A percentile compares a stretch with the other conserved stretches of the same genome.
Conservation (phyloP, 2,888 invertebrate genomes). For the Ochlodes sylvanus region DNA sequence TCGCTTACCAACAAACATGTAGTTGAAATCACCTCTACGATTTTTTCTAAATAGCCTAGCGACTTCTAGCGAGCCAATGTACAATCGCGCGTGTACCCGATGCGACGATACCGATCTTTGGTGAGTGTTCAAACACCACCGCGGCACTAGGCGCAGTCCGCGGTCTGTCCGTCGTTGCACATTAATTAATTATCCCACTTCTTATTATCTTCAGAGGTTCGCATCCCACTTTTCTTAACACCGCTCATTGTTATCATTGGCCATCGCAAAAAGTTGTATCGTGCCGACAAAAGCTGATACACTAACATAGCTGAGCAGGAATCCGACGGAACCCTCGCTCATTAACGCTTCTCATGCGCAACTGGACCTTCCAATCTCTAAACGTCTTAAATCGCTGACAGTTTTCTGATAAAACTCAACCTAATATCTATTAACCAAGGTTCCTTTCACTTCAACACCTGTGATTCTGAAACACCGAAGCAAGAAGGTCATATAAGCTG, state of each 20-base stretch:
- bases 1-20: not conserved
- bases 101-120: constrained; percentile 41
- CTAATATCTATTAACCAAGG: constrained; percentile 22
- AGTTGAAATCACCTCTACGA: not conserved
- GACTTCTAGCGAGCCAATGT: constrained; percentile 16
- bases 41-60: not conserved
- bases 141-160: constrained; percentile 22
- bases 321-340: constrained; percentile 76
- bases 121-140: constrained; percentile 33
- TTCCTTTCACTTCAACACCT: not conserved
- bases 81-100: constrained; percentile 8
- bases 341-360: constrained; percentile 77
- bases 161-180: constrained; percentile 47
- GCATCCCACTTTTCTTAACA: constrained; percentile 65
- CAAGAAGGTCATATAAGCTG: not conserved
- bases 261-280: constrained; percentile 79
- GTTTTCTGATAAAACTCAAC: constrained; percentile 39
- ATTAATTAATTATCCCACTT: constrained; percentile 71
- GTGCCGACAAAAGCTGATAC: constrained; percentile 82
- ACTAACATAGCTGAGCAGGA: constrained; percentile 74
- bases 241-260: constrained; percentile 79
- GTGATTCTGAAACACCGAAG: no score
- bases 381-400: constrained; percentile 52
- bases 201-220: constrained; percentile 67
- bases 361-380: constrained; percentile 48